Percentiles rank a stretch among this genome's conserved stretches.
Evolutionary conservation across 2,888 invertebrate species (phyloP).

Genomic region (Smittia sp.): DNA sequence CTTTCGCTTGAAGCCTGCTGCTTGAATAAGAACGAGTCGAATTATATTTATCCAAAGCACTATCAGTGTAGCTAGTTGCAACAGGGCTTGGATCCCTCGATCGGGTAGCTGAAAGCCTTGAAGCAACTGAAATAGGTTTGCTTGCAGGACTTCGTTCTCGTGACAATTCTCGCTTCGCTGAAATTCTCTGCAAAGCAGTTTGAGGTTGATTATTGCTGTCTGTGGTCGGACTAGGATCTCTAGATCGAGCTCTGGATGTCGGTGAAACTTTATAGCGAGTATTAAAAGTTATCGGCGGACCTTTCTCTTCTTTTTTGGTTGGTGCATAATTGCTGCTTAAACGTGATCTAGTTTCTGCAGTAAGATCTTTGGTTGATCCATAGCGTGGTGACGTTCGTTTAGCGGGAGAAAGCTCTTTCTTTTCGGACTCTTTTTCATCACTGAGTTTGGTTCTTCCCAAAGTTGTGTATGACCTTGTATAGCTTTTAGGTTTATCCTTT

Average conservation of each 20-base stretch:
- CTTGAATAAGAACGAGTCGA: slow-evolving; percentile 41
- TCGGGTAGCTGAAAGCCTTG: slow-evolving; percentile 50
- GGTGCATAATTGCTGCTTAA: neutral
- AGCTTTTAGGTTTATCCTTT: slow-evolving; percentile 11
- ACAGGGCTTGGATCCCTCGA: slow-evolving; percentile 57
- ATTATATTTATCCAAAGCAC: slow-evolving; percentile 40
- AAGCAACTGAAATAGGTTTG: slow-evolving; percentile 47
- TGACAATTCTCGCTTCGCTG: slow-evolving; percentile 44
- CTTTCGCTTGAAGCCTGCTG: neutral
- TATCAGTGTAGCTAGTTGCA: slow-evolving; percentile 40
- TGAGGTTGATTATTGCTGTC: slow-evolving; percentile 14
- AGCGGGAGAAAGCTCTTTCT: slow-evolving; percentile 36
- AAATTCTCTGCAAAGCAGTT: slow-evolving; percentile 29
- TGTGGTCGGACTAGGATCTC: slow-evolving; percentile 38
- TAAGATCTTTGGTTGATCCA: slow-evolving; percentile 36
- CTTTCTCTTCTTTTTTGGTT: slow-evolving; percentile 41
- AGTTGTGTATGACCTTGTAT: slow-evolving; percentile 27
- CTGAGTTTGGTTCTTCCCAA: neutral
- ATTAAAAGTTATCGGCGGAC: slow-evolving; percentile 42
- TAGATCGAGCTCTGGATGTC: neutral
- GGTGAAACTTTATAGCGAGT: slow-evolving; percentile 32
- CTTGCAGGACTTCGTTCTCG: slow-evolving; percentile 52
- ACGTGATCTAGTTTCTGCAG: slow-evolving; percentile 35
- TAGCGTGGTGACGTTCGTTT: slow-evolving; percentile 32
- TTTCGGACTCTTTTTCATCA: slow-evolving; percentile 27